phyloP scores from a whole-genome alignment of 2,797 vertebrate species.

The Cryptoblepharus egeriae region DNA sequence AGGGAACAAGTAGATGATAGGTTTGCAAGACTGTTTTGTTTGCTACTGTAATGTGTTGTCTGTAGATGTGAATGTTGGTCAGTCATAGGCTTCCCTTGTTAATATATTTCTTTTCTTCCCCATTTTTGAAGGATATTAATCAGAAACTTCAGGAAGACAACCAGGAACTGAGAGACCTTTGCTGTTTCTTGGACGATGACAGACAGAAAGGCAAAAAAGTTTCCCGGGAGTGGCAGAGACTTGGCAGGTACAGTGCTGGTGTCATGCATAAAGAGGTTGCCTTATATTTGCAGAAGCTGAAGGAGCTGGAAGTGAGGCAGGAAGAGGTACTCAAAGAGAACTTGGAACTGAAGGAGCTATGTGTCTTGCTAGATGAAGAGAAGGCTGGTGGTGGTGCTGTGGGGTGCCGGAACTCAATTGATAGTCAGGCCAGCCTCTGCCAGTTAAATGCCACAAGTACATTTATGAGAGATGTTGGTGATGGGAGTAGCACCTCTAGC shows the following conservation, averaged over 20 bases:
- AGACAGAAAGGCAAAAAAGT: slow-evolving; percentile 95
- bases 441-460: slow-evolving; percentile 77
- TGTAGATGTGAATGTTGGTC: not conserved
- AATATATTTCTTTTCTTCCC: slow-evolving; percentile 8
- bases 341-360: slow-evolving; percentile 92
- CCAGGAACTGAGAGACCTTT: slow-evolving; percentile 94
- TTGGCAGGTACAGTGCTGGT: slow-evolving; percentile 90
- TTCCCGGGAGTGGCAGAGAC: slow-evolving; percentile 94
- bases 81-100: not conserved
- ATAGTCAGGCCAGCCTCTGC: slow-evolving; percentile 90
- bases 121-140: slow-evolving; percentile 90
- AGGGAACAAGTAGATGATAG: not conserved
- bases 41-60: fast-evolving
- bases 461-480: slow-evolving; percentile 88
- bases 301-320: slow-evolving; percentile 92
- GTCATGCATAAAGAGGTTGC: slow-evolving; percentile 95
- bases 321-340: slow-evolving; percentile 92
- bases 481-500: slow-evolving; percentile 95
- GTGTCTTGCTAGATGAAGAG: slow-evolving; percentile 93
- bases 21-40: not conserved
- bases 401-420: slow-evolving; percentile 86
- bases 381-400: slow-evolving; percentile 76
- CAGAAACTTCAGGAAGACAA: slow-evolving; percentile 97
- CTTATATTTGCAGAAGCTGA: slow-evolving; percentile 92
- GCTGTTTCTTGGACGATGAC: slow-evolving; percentile 96